Conservation (phyloP, 2,888 invertebrate species). For the Brachyopa scutellaris region DNA sequence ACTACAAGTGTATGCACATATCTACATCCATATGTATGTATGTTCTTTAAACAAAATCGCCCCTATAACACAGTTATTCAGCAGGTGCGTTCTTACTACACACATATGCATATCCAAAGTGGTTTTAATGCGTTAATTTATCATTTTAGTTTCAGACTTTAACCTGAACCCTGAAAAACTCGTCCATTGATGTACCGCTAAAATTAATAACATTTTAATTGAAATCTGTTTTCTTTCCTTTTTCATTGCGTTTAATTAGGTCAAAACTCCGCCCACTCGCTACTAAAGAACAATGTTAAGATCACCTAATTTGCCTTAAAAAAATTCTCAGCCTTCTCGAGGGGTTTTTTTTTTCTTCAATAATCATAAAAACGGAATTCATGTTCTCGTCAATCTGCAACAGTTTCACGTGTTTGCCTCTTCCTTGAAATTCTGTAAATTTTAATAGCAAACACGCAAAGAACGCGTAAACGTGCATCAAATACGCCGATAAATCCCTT, state of each 20-base stretch:
- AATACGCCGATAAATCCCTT: conserved; percentile 49
- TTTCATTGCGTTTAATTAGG: neutral
- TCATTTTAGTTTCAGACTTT: no score
- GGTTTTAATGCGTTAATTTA: no score
- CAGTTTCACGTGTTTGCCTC: conserved; percentile 24
- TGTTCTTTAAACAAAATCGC: no score
- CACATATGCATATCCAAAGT: no score
- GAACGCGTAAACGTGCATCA: conserved; percentile 34
- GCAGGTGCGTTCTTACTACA: no score
- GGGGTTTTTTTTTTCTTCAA: neutral
- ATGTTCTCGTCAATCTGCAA: conserved; percentile 18
- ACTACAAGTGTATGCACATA: no score
- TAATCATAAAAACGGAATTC: conserved; percentile 1
- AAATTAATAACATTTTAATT: no score
- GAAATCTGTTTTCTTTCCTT: no score
- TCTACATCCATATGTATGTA: no score
- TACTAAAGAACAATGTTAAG: neutral
- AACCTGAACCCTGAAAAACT: no score
- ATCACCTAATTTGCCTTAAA: neutral
- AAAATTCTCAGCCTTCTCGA: neutral
- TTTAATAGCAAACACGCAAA: conserved; percentile 47
- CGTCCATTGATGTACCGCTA: no score
- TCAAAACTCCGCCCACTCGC: neutral
- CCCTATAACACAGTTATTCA: no score
- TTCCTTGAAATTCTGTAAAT: conserved; percentile 32